Evolutionary conservation across 2,797 vertebrate genomes (phyloP).

Genomic region (Peromyscus aztecus): DNA sequence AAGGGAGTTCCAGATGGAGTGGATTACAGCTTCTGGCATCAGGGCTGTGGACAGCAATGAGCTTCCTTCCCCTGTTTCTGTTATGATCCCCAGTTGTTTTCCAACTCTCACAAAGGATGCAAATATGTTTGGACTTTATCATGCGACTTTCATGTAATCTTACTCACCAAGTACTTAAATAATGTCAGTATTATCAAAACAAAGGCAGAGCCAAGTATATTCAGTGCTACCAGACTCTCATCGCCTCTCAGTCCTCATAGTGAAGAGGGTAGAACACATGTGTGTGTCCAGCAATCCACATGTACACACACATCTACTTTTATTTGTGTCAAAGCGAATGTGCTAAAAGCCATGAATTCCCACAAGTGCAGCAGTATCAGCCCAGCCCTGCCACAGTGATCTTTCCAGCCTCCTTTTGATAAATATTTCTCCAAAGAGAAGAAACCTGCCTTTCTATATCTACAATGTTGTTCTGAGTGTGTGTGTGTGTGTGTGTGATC

Average conservation of each 20-base stretch:
- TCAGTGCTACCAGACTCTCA: not conserved
- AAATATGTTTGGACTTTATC: conserved; percentile 63
- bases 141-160: not conserved
- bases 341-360: not conserved
- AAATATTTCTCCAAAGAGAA: not conserved
- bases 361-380: not conserved
- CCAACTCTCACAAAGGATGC: conserved; percentile 46
- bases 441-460: not conserved
- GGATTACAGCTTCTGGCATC: conserved; percentile 74
- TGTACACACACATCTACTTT: no score
- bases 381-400: not conserved
- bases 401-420: not conserved
- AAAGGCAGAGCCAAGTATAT: not conserved
- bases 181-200: not conserved
- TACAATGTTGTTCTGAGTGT: not conserved
- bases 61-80: not conserved
- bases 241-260: no score
- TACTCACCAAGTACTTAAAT: not conserved
- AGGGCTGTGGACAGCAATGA: conserved; percentile 54
- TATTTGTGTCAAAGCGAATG: not conserved
- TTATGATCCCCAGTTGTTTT: conserved; percentile 50
- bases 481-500: not conserved
- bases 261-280: not conserved
- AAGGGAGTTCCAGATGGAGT: conserved; percentile 75
- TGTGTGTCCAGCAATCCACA: not conserved